phyloP scores from a whole-genome alignment of 2,888 invertebrate species.

The Meghimatium bilineatum region DNA sequence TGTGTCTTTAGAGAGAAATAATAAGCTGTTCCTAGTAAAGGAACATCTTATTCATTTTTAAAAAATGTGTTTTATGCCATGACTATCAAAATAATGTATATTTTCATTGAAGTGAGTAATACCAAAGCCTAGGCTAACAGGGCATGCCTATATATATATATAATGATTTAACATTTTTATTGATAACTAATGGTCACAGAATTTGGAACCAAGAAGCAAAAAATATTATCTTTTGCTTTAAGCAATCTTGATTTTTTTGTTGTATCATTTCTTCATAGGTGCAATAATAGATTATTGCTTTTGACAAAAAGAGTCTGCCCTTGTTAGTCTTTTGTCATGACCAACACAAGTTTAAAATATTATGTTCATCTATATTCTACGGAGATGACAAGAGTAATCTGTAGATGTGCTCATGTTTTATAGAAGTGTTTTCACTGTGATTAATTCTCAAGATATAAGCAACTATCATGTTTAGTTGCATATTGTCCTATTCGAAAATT shows the following conservation, averaged over 20 bases:
- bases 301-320: background rate
- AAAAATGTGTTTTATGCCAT: background rate
- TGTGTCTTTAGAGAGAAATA: background rate
- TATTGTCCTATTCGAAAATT: background rate
- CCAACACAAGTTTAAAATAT: background rate
- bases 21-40: too few relatives aligned
- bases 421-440: background rate
- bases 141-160: background rate
- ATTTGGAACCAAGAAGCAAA: background rate
- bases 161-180: background rate
- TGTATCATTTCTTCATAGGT: background rate
- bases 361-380: background rate
- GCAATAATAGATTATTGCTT: too few relatives aligned
- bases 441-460: background rate
- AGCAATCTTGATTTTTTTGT: background rate
- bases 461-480: background rate
- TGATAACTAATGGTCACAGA: slow-evolving; percentile 2
- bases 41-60: background rate
- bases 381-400: background rate
- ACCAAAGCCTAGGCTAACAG: background rate
- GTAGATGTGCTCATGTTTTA: background rate
- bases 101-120: background rate
- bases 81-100: background rate
- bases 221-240: background rate
- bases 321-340: background rate